Base-by-base conservation (phyloP, 2,888 invertebrate genomes). In the Colostygia pectinataria region DNA sequence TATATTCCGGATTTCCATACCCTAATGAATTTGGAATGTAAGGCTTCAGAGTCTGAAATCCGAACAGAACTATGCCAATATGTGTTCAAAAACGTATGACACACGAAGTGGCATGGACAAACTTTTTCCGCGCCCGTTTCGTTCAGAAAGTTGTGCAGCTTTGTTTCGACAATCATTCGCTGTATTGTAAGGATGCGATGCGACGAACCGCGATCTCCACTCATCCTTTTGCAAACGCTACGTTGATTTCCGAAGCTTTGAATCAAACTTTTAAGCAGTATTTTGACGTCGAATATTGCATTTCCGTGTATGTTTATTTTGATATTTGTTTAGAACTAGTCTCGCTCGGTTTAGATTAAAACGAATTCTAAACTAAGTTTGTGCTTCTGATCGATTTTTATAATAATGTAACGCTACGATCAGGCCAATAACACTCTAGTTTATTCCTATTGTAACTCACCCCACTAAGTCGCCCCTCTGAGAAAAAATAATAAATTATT, bases 401-500 rank as follows among this genome's bases (percentile, higher is more conserved):
- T 71, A 65, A 58, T 66, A 78, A 75, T 76, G 77, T 74, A 69
- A 72, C 73, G 68, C 63, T 67, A 57, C 71, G 77, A 87, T 87
- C 81, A 55, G 73, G 80, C 85, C 86, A 88, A 88, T 88, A 88
- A 83, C 84, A 85, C 86, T 86, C 83, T 86, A 84, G 85, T 86
- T 46, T 83, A 80, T 80, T 79, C 74, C 79, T 74, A 85, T 86
- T 88, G 86, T 59, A 66, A 71, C 75, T 71, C 83, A 83, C 87
- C 89, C 88, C 77, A 85, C 74, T 70, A 66, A 63, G 65, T 72
- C 80, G 74, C 79, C 88, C 89, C 88, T 88, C 80, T 73, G 80
- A 79, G 79, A 83, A 89, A 90, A 88, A 88, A 89, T 89, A 89
- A 90, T 89, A 90, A 89, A 89, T 89, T 89, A 90, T 89, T 90